Percentiles rank a stretch among this genome's conserved stretches.
These are phyloP conservation scores for Rapana venosa DNA, from an alignment of 2,888 invertebrate species.

Conservation along the genomic window DNA sequence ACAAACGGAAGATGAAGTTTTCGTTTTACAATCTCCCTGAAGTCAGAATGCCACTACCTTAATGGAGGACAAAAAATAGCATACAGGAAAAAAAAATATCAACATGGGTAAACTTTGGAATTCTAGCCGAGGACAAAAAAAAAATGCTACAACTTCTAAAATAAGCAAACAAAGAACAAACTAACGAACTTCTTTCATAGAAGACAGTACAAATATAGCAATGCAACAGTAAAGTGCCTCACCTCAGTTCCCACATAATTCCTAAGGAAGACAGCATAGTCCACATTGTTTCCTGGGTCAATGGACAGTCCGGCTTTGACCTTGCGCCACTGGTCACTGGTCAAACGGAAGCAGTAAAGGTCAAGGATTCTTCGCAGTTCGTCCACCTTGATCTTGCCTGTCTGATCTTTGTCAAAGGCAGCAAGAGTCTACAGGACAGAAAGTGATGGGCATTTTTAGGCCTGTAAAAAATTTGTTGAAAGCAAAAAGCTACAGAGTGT, in stretches of 20 bases:
- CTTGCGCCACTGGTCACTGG: constrained; percentile 72
- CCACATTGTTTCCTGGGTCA: constrained; percentile 62
- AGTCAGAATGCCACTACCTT: too few relatives aligned
- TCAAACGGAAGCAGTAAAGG: constrained; percentile 74
- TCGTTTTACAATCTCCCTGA: too few relatives aligned
- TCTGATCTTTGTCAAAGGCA: constrained; percentile 71
- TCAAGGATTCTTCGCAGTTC: constrained; percentile 74
- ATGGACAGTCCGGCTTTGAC: constrained; percentile 60
- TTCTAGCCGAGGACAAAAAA: too few relatives aligned
- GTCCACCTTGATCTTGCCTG: constrained; percentile 62
- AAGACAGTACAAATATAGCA: neutral
- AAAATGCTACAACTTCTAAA: too few relatives aligned
- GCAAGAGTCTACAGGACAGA: constrained; percentile 66
- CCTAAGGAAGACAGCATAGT: constrained; percentile 69
- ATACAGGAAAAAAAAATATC: too few relatives aligned
- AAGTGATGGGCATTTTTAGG: too few relatives aligned
- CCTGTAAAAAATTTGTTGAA: too few relatives aligned
- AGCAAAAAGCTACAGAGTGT: too few relatives aligned
- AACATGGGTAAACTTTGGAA: too few relatives aligned
- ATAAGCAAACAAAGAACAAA: neutral
- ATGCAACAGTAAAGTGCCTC: neutral
- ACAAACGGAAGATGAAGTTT: too few relatives aligned
- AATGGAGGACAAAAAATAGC: too few relatives aligned
- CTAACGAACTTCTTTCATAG: neutral
- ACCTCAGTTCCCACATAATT: constrained; percentile 58